Base-by-base conservation (phyloP, 2,888 invertebrate species). In the Chouioia cunea region DNA sequence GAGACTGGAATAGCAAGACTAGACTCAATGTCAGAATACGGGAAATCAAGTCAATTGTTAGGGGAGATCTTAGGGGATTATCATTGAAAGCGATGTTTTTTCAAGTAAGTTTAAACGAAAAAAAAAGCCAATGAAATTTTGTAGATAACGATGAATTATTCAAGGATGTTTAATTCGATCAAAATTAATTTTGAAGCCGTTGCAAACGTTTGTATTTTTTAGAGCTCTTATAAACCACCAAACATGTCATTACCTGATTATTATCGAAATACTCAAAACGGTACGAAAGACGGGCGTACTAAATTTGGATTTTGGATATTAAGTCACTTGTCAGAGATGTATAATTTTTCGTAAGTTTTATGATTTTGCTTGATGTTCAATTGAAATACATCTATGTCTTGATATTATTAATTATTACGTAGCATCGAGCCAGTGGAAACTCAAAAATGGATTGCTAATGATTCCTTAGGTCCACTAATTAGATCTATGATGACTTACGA, bases 1-100 rank as follows among this genome's bases (percentile, higher is more conserved):
- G 79, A 3, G 65, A 23, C 6, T 81, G 80, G 80, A 57, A 16
- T n/a, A 15, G n/a, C 12, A 48, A 15, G 4, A 22, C 12, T 3
- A 14, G 22, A 46, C 56, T 74, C 12, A 56, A 67, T 18, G 60
- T 65, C 0, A 10, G 4, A 1, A 47, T 74, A 46, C n/a, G 12
- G 4, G 60, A 65, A 23, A 48, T 57, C 1, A 73, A 73, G 66
- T 48, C 71, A 18, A 48, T 12, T 8, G 62, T 73, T 15, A 65
- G 75, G 63, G 64, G 56, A 8, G 67, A 78, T 56, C 73, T 74
- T 46, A 70, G 65, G 4, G 73, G 74, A 22, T 68, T 77, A 23
- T 62, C 27, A n/a, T 1, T 78, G 20, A 76, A 68, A 73, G 73
- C 73, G 14, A 58, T 75, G 1, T 72, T 72, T 20, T 72, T 46